phyloP scores from a whole-genome alignment of 2,113 vertebrate genomes.

The Conger conger region DNA sequence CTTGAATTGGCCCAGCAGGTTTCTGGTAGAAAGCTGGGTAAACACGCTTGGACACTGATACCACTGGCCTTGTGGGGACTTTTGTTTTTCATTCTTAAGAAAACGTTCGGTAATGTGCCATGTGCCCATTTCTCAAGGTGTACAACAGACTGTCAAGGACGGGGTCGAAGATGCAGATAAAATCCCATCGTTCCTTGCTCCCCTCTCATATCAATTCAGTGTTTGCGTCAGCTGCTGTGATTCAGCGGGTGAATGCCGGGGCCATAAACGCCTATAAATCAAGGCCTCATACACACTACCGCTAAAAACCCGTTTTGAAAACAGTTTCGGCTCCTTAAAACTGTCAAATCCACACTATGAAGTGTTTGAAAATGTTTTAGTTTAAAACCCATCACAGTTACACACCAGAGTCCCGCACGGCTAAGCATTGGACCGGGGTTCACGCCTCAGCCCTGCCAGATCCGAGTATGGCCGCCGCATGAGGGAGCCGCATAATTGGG shows the following conservation, averaged over 20 bases:
- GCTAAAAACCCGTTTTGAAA: no score
- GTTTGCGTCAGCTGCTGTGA: background rate
- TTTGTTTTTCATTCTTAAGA: slow-evolving; percentile 45
- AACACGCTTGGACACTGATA: slow-evolving; percentile 82
- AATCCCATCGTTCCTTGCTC: background rate
- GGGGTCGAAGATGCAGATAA: slow-evolving; percentile 24
- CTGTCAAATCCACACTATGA: no score
- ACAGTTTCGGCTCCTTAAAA: no score
- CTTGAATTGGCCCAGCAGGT: slow-evolving; percentile 73
- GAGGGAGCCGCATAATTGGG: no score
- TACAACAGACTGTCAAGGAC: slow-evolving; percentile 28
- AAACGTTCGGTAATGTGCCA: slow-evolving; percentile 41
- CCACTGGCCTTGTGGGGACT: slow-evolving; percentile 45
- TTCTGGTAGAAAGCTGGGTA: slow-evolving; percentile 77
- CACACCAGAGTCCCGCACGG: no score
- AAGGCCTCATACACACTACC: no score
- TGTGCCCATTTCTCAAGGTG: slow-evolving; percentile 48
- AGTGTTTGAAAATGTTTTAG: no score
- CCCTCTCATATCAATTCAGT: background rate
- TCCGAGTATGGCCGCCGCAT: no score
- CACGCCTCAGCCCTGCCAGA: no score
- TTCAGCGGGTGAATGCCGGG: background rate
- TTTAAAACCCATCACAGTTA: no score
- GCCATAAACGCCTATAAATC: background rate
- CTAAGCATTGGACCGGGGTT: no score